Evolutionary conservation across 2,888 invertebrate genomes (phyloP), one percentile per base, ranked within the genome.

Genomic region (Callinectes sapidus): DNA sequence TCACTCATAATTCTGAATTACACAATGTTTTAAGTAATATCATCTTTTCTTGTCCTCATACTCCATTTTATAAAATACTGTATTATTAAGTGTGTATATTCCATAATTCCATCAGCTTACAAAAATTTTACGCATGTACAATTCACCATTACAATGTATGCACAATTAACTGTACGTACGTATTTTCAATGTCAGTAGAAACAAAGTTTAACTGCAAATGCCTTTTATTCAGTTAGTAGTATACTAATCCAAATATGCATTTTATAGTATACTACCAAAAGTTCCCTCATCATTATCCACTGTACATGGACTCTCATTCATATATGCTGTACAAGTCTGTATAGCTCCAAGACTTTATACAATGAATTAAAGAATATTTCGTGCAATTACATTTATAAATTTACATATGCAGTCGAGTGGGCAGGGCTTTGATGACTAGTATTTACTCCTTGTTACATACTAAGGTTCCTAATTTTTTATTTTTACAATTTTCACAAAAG

Each of bases 291-390:
- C 92, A 89, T 54, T 66, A 55, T 92, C 92, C 92, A 90, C 92
- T 92, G 92, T 92, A 92, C 92, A 92, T 92, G 92, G 92, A 92
- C 91, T 90, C 87, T 92, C 92, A 87, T 77, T 92, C 91, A 90
- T 90, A 91, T 89, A 92, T 92, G 90, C 92, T 92, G 91, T 92
- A 92, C 92, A 92, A 92, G 92, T 92, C 92, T 92, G 92, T 92
- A 92, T 89, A 89, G 92, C 85, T 88, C 85, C 61, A 92, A 92
- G 90, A 92, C 92, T 92, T 92, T 92, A 92, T 92, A 92, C 92
- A 92, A 92, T 92, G 88, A 92, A 92, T 90, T 92, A 71, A 90
- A 90, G 90, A 92, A 92, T 85, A 92, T 92, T 71, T 90, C 90
- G 92, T 92, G 92, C 92, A 92, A 91, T 81, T 92, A 92, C 92